Conservation (phyloP, 2,113 vertebrate species). For the Chaetura pelagica region DNA sequence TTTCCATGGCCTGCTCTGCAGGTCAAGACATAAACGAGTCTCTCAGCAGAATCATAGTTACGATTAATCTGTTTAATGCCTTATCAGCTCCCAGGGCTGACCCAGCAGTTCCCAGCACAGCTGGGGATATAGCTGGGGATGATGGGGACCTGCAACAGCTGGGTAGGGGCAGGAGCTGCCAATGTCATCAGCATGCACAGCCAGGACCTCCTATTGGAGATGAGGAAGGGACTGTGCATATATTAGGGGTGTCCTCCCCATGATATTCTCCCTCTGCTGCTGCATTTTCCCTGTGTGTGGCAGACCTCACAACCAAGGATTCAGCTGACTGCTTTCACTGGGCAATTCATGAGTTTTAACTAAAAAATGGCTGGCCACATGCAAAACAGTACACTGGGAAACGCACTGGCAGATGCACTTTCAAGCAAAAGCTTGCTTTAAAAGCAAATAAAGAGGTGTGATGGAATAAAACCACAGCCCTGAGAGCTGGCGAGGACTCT, state of each 20-base stretch:
- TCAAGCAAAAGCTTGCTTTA: slow-evolving; percentile 51
- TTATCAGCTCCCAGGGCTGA: neutral
- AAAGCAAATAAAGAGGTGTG: slow-evolving; percentile 27
- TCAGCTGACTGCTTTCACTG: slow-evolving; percentile 39
- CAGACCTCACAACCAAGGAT: neutral
- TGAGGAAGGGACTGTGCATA: neutral
- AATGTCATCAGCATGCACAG: neutral
- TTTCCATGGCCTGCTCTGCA: neutral
- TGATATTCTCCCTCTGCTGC: neutral
- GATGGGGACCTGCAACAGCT: neutral
- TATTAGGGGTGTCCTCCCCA: neutral
- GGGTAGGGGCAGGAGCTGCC: neutral
- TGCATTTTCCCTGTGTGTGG: neutral
- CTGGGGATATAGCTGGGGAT: neutral
- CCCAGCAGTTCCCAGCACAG: neutral
- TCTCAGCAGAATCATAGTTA: neutral
- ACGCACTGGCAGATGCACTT: slow-evolving; percentile 52
- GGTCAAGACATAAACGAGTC: neutral
- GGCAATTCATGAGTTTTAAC: slow-evolving; percentile 64
- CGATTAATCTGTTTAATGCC: neutral
- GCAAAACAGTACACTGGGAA: slow-evolving; percentile 64
- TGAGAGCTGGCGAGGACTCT: neutral
- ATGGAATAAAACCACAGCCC: slow-evolving; percentile 24
- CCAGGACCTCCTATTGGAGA: neutral
- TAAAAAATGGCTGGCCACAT: slow-evolving; percentile 50